A percentile compares a stretch with the other conserved stretches of the same genome.
These are phyloP conservation scores for Drosophila suboccidentalis DNA, from an alignment of 2,888 invertebrate species.

Conservation along the genomic window DNA sequence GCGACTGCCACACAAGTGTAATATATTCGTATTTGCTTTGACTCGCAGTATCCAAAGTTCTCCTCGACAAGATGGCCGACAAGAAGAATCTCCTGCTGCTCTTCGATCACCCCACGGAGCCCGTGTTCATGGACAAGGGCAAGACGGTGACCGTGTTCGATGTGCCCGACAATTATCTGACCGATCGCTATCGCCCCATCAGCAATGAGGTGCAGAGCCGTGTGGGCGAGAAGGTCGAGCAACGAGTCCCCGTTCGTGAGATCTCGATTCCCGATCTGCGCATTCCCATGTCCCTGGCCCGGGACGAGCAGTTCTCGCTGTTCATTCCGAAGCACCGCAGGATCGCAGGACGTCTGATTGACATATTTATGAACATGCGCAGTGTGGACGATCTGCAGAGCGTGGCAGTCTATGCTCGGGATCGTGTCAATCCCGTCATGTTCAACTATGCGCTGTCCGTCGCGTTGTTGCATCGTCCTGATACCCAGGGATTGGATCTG, in stretches of 20 bases:
- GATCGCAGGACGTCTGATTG: conserved; percentile 89
- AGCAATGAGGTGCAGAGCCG: conserved; percentile 87
- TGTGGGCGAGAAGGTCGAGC: conserved; percentile 87
- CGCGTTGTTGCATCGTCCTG: conserved; percentile 89
- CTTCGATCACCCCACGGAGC: conserved; percentile 92
- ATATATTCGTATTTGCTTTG: neutral
- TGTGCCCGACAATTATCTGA: conserved; percentile 88
- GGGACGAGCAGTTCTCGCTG: conserved; percentile 90
- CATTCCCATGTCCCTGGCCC: conserved; percentile 88
- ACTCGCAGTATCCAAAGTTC: neutral
- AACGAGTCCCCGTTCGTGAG: conserved; percentile 87
- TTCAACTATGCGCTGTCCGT: conserved; percentile 93
- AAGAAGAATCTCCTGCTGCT: conserved; percentile 88
- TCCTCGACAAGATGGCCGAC: conserved; percentile 75
- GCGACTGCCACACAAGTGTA: conserved; percentile 30
- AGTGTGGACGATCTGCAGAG: conserved; percentile 89
- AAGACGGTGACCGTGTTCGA: conserved; percentile 88
- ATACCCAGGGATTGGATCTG: conserved; percentile 88
- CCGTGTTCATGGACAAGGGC: conserved; percentile 92
- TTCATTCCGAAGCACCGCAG: conserved; percentile 90
- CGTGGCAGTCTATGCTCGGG: conserved; percentile 90
- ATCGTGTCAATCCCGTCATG: conserved; percentile 91
- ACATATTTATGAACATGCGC: conserved; percentile 90
- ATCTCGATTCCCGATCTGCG: conserved; percentile 89
- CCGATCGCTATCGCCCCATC: conserved; percentile 86